These are phyloP conservation scores for Nephotettix cincticeps DNA, from an alignment of 1,140 invertebrate genomes.

Conservation along the genomic window DNA sequence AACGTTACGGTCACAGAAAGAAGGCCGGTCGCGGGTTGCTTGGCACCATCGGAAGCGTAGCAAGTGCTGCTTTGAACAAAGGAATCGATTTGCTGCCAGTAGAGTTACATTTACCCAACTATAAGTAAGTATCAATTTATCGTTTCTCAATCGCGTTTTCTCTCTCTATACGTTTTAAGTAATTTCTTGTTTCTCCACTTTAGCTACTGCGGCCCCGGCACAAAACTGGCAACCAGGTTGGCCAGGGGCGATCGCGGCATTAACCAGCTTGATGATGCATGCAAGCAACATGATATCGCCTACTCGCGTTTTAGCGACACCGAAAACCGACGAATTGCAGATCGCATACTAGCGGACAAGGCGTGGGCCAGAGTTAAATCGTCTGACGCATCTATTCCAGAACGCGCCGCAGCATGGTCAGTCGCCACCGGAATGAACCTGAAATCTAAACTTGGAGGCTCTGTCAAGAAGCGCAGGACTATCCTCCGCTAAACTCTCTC, in stretches of 20 bases:
- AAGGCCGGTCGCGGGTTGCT: not conserved
- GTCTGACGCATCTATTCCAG: conserved; percentile 43
- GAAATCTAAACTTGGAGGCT: conserved; percentile 44
- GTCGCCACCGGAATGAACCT: conserved; percentile 43
- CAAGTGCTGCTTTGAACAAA: not conserved
- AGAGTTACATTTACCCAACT: conserved; percentile 24
- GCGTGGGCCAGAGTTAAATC: conserved; percentile 46
- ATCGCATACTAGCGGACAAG: conserved; percentile 45
- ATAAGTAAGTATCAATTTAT: too few relatives aligned
- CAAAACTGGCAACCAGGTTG: conserved; percentile 48
- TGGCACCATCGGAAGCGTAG: not conserved
- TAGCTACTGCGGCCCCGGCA: conserved; percentile 52
- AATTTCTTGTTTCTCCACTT: too few relatives aligned
- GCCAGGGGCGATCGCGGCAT: conserved; percentile 46
- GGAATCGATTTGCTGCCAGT: conserved; percentile 2
- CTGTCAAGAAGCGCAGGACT: too few relatives aligned
- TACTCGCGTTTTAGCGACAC: conserved; percentile 46
- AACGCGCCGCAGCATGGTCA: conserved; percentile 42
- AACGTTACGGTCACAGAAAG: too few relatives aligned
- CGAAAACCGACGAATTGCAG: conserved; percentile 45
- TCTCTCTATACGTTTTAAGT: too few relatives aligned
- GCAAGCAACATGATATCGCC: conserved; percentile 50
- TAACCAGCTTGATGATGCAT: conserved; percentile 48
- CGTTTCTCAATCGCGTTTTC: too few relatives aligned
- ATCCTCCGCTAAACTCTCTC: too few relatives aligned